Conservation (phyloP, 2,113 vertebrate genomes). For the Odontophorus gujanensis region DNA sequence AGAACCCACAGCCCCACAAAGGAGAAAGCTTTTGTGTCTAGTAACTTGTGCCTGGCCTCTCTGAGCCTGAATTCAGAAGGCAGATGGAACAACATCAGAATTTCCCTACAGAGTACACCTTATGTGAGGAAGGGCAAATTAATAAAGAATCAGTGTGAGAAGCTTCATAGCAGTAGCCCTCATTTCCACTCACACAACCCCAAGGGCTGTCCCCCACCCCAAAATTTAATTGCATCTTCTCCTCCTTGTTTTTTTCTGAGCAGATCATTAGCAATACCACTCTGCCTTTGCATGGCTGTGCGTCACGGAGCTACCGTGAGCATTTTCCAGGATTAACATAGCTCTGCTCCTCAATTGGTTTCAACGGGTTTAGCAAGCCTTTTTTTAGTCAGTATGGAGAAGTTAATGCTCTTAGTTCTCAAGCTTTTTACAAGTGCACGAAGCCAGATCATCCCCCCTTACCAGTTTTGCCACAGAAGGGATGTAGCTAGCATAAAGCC, state of each 20-base stretch:
- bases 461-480: constrained; percentile 45
- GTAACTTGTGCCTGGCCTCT: neutral
- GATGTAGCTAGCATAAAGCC: constrained; percentile 36
- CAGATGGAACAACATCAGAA: neutral
- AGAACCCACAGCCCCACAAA: neutral
- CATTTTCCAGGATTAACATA: constrained; percentile 67
- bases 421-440: constrained; percentile 61
- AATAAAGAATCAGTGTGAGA: neutral
- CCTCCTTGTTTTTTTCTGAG: neutral
- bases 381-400: constrained; percentile 63
- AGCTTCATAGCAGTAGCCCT: neutral
- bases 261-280: neutral
- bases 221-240: neutral
- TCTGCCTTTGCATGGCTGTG: neutral
- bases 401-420: constrained; percentile 72
- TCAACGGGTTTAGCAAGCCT: constrained; percentile 56
- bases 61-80: neutral
- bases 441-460: constrained; percentile 67
- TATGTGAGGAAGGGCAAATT: neutral
- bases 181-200: neutral
- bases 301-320: constrained; percentile 38
- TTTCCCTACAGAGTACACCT: neutral
- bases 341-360: constrained; percentile 53
- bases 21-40: neutral
- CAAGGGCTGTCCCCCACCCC: neutral